Evolutionary conservation across 2,888 invertebrate species (phyloP).

Genomic region (Drosophila tripunctata): DNA sequence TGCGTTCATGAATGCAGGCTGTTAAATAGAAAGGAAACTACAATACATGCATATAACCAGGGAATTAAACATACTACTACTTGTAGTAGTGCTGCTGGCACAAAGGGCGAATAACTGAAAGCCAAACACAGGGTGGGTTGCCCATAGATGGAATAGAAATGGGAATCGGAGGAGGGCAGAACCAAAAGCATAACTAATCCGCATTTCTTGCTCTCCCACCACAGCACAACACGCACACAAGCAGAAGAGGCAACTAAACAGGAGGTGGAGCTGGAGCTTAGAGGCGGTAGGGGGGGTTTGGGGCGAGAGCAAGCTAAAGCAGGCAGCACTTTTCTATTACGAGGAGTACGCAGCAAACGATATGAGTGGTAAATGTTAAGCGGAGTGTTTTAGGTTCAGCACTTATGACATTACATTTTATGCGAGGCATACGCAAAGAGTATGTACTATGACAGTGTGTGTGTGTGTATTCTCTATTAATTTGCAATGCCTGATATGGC

Average conservation of each 20-base stretch:
- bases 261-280: neutral
- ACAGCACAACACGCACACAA: neutral
- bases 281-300: neutral
- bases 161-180: slow-evolving; percentile 11
- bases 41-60: slow-evolving; percentile 75
- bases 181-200: slow-evolving; percentile 76
- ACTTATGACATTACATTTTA: slow-evolving; percentile 79
- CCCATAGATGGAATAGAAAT: too few species aligned
- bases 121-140: too few species aligned
- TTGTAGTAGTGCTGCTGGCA: neutral
- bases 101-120: neutral
- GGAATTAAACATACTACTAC: slow-evolving; percentile 65
- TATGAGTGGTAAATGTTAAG: slow-evolving; percentile 70
- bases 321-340: slow-evolving; percentile 54
- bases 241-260: slow-evolving; percentile 2
- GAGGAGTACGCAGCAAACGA: slow-evolving; percentile 45
- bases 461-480: slow-evolving; percentile 67
- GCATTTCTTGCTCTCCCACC: slow-evolving; percentile 50
- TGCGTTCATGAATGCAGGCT: slow-evolving; percentile 71
- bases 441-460: slow-evolving; percentile 17
- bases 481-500: slow-evolving; percentile 66
- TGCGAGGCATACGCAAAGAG: slow-evolving; percentile 34
- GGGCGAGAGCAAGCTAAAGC: neutral
- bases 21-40: slow-evolving; percentile 67
- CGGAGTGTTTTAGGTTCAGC: slow-evolving; percentile 77